phyloP scores from a whole-genome alignment of 2,113 vertebrate genomes.

The Antigone vipio region DNA sequence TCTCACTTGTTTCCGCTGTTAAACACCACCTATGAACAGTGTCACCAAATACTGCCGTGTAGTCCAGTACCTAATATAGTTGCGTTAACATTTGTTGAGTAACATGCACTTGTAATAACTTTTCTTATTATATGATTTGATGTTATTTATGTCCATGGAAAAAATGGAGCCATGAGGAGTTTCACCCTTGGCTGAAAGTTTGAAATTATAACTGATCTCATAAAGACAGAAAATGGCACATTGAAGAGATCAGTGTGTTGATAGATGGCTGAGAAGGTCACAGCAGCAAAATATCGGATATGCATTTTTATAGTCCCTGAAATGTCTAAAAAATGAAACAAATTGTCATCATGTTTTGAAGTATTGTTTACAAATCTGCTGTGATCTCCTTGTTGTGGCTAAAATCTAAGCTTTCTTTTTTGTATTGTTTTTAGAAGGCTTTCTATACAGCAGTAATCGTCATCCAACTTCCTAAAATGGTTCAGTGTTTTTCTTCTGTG shows the following conservation, averaged over 20 bases:
- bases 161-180: not conserved
- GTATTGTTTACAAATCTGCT: not conserved
- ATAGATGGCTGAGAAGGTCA: not conserved
- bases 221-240: too few species aligned
- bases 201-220: not conserved
- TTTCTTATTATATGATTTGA: not conserved
- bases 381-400: not conserved
- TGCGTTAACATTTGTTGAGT: not conserved
- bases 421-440: not conserved
- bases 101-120: not conserved
- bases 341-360: not conserved
- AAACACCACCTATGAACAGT: not conserved
- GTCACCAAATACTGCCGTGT: not conserved
- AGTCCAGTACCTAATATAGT: not conserved
- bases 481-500: not conserved
- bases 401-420: not conserved
- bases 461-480: not conserved
- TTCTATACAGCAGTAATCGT: not conserved
- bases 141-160: not conserved
- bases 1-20: not conserved
- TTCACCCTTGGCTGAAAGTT: not conserved
- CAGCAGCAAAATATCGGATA: not conserved
- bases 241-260: not conserved
- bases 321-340: not conserved
- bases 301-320: not conserved